A percentile compares a stretch with the other conserved stretches of the same genome.
Evolutionary conservation across 2,888 invertebrate species (phyloP).

Genomic region (Erannis defoliaria): DNA sequence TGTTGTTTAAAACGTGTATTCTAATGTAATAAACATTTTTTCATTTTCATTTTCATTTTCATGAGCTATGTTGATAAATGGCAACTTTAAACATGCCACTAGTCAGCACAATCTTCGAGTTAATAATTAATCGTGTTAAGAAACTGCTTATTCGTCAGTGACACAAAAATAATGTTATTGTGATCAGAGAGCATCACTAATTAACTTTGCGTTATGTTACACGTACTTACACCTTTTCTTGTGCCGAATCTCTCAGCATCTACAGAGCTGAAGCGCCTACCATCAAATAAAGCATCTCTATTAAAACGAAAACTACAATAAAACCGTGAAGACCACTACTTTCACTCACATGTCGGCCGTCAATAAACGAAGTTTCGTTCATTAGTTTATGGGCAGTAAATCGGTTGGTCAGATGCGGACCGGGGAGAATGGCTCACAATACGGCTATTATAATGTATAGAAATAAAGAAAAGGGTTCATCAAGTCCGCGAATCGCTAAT

Average conservation of each 20-base stretch:
- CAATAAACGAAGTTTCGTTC: slow-evolving; percentile 57
- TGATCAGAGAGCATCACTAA: background rate
- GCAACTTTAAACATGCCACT: too few relatives aligned
- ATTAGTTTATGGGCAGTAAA: slow-evolving; percentile 58
- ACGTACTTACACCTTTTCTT: background rate
- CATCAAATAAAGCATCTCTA: slow-evolving; percentile 27
- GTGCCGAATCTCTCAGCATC: background rate
- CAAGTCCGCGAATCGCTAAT: background rate
- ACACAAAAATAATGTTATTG: background rate
- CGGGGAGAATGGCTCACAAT: slow-evolving; percentile 54
- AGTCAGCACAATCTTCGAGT: too few relatives aligned
- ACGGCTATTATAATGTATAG: slow-evolving; percentile 31
- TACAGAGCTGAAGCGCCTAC: background rate
- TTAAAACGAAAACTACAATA: slow-evolving; percentile 42
- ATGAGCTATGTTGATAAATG: too few relatives aligned
- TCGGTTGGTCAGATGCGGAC: slow-evolving; percentile 55
- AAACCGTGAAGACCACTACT: slow-evolving; percentile 46
- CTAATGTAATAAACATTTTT: too few relatives aligned
- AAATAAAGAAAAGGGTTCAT: slow-evolving; percentile 40
- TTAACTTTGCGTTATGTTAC: background rate
- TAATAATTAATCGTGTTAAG: too few relatives aligned
- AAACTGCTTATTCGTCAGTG: too few relatives aligned
- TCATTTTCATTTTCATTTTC: too few relatives aligned
- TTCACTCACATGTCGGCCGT: slow-evolving; percentile 60
- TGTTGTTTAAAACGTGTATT: too few relatives aligned